phyloP scores from a whole-genome alignment of 2,797 vertebrate species.

The Rhabdomys pumilio region DNA sequence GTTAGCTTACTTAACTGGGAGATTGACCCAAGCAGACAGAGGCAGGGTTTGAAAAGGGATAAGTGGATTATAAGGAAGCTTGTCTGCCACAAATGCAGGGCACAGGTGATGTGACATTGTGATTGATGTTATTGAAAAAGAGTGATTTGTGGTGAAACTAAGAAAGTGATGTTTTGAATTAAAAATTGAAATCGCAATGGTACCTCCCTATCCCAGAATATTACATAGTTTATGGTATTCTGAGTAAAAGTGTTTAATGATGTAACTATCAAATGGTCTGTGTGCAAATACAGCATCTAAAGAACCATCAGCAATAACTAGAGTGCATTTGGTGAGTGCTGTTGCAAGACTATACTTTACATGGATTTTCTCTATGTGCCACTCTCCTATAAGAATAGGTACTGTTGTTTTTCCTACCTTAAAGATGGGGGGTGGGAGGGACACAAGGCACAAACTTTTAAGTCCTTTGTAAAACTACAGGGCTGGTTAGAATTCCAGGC shows the following conservation, averaged over 20 bases:
- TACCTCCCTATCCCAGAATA: neutral
- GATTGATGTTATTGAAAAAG: neutral
- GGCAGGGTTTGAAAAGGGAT: neutral
- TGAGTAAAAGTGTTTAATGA: conserved; percentile 17
- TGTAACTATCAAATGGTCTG: neutral
- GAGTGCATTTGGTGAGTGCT: conserved; percentile 16
- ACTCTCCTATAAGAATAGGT: neutral
- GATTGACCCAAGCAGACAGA: neutral
- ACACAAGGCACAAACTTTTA: neutral
- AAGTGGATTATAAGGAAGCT: neutral
- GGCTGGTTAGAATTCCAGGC: neutral
- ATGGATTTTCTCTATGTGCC: neutral
- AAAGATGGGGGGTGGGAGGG: neutral
- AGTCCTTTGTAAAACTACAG: conserved; percentile 26
- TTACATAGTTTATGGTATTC: conserved; percentile 44
- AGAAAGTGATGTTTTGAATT: conserved; percentile 57
- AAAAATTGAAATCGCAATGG: conserved; percentile 19
- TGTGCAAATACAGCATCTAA: neutral
- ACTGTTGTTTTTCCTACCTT: conserved; percentile 37
- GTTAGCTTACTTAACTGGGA: neutral
- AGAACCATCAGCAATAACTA: neutral
- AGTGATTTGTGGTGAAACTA: conserved; percentile 22
- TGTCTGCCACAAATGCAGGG: neutral
- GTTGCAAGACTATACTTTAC: neutral
- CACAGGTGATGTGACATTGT: neutral